phyloP scores from a whole-genome alignment of 2,113 vertebrate species.

The Podilymbus podiceps region DNA sequence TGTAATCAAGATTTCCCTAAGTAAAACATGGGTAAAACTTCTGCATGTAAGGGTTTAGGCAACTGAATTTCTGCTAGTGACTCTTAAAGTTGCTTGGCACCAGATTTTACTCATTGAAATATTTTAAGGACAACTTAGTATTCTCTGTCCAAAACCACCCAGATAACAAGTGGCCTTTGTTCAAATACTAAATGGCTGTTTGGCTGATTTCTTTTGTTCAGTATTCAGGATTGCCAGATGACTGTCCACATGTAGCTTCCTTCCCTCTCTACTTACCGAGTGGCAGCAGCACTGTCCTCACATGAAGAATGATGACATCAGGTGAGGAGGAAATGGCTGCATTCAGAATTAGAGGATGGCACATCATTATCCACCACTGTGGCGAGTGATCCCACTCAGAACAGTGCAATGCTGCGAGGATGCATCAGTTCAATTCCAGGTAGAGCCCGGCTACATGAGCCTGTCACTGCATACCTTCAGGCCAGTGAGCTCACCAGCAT shows the following conservation, averaged over 20 bases:
- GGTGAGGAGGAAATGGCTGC: neutral
- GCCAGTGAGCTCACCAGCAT: neutral
- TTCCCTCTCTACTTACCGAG: neutral
- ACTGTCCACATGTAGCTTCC: neutral
- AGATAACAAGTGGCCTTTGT: neutral
- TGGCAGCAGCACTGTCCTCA: neutral
- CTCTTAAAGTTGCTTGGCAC: neutral
- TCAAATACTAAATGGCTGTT: neutral
- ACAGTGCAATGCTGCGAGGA: neutral
- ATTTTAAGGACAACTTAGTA: neutral
- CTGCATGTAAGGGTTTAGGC: rapidly evolving
- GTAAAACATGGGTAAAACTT: neutral
- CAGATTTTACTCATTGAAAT: neutral
- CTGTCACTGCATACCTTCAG: rapidly evolving
- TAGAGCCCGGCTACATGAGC: neutral
- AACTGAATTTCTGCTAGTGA: neutral
- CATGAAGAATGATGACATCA: rapidly evolving
- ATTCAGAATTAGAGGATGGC: rapidly evolving
- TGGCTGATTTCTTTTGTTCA: neutral
- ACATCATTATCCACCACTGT: rapidly evolving
- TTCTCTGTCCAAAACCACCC: neutral
- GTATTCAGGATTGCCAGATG: neutral
- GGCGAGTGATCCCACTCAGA: rapidly evolving
- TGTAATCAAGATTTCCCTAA: neutral
- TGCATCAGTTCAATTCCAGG: neutral